These are phyloP conservation scores for Eleutherodactylus coqui DNA, from an alignment of 2,797 vertebrate species.

Conservation along the genomic window DNA sequence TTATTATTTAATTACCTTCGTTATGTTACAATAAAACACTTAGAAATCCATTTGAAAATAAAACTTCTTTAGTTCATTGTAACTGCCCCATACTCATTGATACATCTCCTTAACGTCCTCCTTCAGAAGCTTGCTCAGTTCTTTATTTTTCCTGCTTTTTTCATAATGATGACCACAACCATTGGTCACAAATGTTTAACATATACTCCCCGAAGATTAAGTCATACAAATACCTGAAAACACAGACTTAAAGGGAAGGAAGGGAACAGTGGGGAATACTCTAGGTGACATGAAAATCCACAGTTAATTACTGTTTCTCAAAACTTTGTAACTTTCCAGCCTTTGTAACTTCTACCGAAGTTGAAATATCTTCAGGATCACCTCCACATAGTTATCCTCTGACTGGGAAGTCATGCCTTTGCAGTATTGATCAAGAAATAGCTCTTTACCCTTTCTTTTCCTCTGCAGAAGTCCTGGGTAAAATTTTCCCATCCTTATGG, in stretches of 20 bases:
- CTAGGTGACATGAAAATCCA: conserved; percentile 35
- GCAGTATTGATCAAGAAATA: conserved; percentile 54
- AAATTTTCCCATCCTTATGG: conserved; percentile 24
- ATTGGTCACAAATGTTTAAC: conserved; percentile 68
- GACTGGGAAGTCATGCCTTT: conserved; percentile 43
- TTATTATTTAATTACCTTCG: conserved; percentile 54
- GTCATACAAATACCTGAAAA: conserved; percentile 70
- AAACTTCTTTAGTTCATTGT: conserved; percentile 52
- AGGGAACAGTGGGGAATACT: conserved; percentile 60
- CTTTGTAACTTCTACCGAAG: conserved; percentile 31
- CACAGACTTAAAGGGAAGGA: conserved; percentile 60
- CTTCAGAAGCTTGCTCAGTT: conserved; percentile 54
- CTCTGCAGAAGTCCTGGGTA: conserved; percentile 32
- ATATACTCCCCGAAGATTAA: conserved; percentile 70
- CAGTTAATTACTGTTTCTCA: conserved; percentile 15
- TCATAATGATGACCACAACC: conserved; percentile 74
- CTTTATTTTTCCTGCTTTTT: conserved; percentile 72
- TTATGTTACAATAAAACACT: conserved; percentile 62
- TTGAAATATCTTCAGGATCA: conserved; percentile 29
- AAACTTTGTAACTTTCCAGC: conserved; percentile 30
- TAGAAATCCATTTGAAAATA: conserved; percentile 60
- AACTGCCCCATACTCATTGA: background rate
- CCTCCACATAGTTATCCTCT: conserved; percentile 24
- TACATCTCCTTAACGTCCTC: conserved; percentile 22
- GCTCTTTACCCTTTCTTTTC: conserved; percentile 1